Evolutionary conservation across 2,888 invertebrate species (phyloP).

Genomic region (Lumbricus terrestris): DNA sequence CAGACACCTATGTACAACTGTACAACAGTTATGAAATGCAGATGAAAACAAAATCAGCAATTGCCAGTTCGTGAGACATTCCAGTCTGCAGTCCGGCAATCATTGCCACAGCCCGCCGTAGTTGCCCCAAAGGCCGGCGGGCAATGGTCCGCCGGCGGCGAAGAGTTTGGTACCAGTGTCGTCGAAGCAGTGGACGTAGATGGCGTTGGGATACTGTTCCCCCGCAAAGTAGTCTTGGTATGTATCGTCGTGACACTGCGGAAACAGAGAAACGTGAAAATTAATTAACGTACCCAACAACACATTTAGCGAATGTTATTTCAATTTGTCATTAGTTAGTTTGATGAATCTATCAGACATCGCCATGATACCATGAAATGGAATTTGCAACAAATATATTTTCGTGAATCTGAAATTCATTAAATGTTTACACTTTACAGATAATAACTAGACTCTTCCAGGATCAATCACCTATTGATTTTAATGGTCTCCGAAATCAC

Average conservation of each 20-base stretch:
- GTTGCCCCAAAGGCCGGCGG: conserved; percentile 86
- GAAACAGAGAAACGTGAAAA: conserved; percentile 24
- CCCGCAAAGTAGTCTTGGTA: conserved; percentile 67
- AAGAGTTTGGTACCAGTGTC: conserved; percentile 85
- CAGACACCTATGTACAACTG: neutral
- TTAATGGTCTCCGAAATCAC: too few species aligned
- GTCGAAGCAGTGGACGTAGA: conserved; percentile 95
- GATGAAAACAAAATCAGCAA: neutral
- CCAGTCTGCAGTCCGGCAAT: conserved; percentile 19
- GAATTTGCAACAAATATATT: too few species aligned
- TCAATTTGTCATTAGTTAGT: neutral
- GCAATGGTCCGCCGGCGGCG: conserved; percentile 90
- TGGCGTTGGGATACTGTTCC: conserved; percentile 72
- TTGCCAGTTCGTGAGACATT: neutral
- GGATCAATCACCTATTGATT: too few species aligned
- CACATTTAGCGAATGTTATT: neutral
- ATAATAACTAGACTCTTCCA: too few species aligned
- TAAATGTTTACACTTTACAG: too few species aligned
- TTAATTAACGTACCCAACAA: neutral
- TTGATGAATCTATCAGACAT: too few species aligned
- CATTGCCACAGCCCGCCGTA: conserved; percentile 92
- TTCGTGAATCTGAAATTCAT: too few species aligned
- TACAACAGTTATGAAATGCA: neutral
- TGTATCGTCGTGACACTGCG: conserved; percentile 54
- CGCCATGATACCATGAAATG: too few species aligned